phyloP scores from a whole-genome alignment of 2,888 invertebrate species.

The Aelia acuminata region DNA sequence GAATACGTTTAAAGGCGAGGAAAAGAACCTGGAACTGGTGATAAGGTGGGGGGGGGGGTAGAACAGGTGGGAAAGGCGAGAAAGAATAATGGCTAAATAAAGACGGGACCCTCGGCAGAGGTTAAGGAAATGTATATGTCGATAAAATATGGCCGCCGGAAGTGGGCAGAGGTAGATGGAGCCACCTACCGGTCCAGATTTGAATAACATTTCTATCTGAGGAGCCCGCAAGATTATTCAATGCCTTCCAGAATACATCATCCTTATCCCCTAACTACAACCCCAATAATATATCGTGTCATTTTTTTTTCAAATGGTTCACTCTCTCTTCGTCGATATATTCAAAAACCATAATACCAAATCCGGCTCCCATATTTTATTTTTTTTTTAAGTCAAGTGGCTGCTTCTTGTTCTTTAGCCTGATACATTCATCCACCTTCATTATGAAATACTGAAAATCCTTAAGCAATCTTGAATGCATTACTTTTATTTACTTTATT shows the following conservation, averaged over 20 bases:
- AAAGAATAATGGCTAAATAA: conserved; percentile 38
- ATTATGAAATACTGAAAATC: neutral
- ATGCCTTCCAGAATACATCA: conserved; percentile 52
- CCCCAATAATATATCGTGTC: conserved; percentile 44
- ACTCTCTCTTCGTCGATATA: conserved; percentile 33
- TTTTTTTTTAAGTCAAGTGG: neutral
- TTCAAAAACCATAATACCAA: conserved; percentile 40
- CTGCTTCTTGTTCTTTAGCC: neutral
- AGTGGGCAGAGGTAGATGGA: conserved; percentile 46
- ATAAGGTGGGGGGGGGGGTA: neutral
- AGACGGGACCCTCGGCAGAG: neutral
- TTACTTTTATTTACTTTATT: neutral
- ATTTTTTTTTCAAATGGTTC: conserved; percentile 34
- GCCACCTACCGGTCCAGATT: conserved; percentile 52
- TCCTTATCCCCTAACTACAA: conserved; percentile 55
- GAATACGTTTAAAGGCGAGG: neutral
- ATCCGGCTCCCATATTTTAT: conserved; percentile 24
- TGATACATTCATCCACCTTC: neutral
- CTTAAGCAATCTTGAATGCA: neutral
- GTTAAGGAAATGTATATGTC: conserved; percentile 44
- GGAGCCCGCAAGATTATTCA: conserved; percentile 36
- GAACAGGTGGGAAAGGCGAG: conserved; percentile 3
- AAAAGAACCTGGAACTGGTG: conserved; percentile 12
- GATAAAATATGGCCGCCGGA: conserved; percentile 31
- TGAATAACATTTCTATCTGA: conserved; percentile 56